A percentile compares a stretch with the other conserved stretches of the same genome.
phyloP scores from a whole-genome alignment of 2,888 invertebrate genomes.

The Mesorhabditis spiculigera region DNA sequence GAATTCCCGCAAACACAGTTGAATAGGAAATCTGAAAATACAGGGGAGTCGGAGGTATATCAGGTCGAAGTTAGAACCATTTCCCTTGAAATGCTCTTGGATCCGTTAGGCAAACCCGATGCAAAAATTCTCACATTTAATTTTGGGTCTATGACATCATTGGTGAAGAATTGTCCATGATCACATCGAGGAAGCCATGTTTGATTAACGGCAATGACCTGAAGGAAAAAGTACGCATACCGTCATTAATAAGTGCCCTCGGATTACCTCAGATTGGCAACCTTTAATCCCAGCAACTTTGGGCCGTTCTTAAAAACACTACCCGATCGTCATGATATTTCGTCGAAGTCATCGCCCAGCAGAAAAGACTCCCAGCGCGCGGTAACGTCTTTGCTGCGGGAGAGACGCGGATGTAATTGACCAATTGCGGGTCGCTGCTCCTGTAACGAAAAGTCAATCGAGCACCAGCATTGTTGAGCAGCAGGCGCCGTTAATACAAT shows the following conservation, averaged over 20 bases:
- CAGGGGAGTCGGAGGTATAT: too few relatives aligned
- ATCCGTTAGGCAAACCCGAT: too few relatives aligned
- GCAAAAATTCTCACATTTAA: too few relatives aligned
- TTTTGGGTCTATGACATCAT: not conserved
- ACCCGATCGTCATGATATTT: constrained; percentile 17
- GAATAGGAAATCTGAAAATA: not conserved
- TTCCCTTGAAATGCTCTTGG: too few relatives aligned
- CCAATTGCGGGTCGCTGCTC: not conserved
- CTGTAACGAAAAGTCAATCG: constrained; percentile 1
- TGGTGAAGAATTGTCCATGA: constrained; percentile 31
- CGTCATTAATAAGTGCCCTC: not conserved
- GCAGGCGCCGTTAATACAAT: too few relatives aligned
- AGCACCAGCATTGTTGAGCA: too few relatives aligned
- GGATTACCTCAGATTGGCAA: too few relatives aligned
- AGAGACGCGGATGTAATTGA: constrained; percentile 7
- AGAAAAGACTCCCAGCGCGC: constrained; percentile 14
- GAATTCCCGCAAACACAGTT: constrained; percentile 21
- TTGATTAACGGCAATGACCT: constrained; percentile 25
- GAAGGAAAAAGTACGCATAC: not conserved
- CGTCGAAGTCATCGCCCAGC: constrained; percentile 19
- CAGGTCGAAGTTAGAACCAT: too few relatives aligned
- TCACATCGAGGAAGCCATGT: constrained; percentile 29
- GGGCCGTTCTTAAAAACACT: too few relatives aligned
- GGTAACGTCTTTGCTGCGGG: constrained; percentile 12
- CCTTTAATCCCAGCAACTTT: too few relatives aligned